phyloP scores from a whole-genome alignment of 2,888 invertebrate genomes.

The Zygothrica quintamaculata region DNA sequence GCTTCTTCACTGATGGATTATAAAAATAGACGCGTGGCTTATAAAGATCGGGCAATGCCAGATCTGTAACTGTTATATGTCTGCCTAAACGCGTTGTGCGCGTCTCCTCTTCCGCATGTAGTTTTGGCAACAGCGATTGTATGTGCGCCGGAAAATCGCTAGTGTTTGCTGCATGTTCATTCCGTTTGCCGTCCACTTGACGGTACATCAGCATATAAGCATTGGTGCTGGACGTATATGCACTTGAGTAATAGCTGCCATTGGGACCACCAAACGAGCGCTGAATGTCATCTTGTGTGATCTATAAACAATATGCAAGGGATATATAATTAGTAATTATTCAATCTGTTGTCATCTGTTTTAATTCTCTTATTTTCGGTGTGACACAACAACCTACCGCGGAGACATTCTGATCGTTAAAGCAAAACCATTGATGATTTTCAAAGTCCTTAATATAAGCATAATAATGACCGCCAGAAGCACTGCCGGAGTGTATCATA shows the following conservation, averaged over 20 bases:
- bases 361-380: too few species aligned
- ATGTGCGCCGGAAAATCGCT: slow-evolving; percentile 92
- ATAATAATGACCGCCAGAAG: slow-evolving; percentile 95
- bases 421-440: slow-evolving; percentile 92
- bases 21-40: slow-evolving; percentile 88
- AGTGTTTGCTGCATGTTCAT: slow-evolving; percentile 87
- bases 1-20: slow-evolving; percentile 86
- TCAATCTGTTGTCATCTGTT: background rate
- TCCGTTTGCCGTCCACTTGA: slow-evolving; percentile 88
- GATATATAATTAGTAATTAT: background rate
- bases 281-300: slow-evolving; percentile 91
- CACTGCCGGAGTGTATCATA: slow-evolving; percentile 96
- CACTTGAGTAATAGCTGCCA: slow-evolving; percentile 88
- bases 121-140: slow-evolving; percentile 87
- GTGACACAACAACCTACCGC: slow-evolving; percentile 87
- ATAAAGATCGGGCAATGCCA: slow-evolving; percentile 84
- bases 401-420: slow-evolving; percentile 93
- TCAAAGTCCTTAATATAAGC: slow-evolving; percentile 94
- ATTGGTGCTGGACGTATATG: slow-evolving; percentile 92
- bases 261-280: slow-evolving; percentile 93
- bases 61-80: slow-evolving; percentile 86
- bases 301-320: slow-evolving; percentile 85
- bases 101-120: slow-evolving; percentile 88
- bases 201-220: slow-evolving; percentile 97
- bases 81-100: slow-evolving; percentile 80